Conservation (phyloP, 2,888 invertebrate species). For the Mactromeris polynyma region DNA sequence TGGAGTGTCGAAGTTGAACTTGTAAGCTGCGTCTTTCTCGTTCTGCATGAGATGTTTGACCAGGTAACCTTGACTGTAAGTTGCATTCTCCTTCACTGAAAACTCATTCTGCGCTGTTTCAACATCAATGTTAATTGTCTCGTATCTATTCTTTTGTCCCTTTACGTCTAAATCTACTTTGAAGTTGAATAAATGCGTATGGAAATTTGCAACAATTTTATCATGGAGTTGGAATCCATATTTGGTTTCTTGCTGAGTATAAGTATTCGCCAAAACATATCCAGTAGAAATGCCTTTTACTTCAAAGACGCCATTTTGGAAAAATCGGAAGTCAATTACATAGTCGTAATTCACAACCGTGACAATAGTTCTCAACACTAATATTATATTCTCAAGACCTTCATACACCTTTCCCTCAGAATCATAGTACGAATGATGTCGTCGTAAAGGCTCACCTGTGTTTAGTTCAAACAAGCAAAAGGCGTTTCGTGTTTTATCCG, state of each 20-base stretch:
- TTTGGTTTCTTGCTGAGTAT: slow-evolving; percentile 57
- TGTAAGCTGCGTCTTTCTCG: slow-evolving; percentile 75
- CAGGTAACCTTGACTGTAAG: slow-evolving; percentile 69
- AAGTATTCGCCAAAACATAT: slow-evolving; percentile 72
- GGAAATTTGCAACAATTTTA: slow-evolving; percentile 70
- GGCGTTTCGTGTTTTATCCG: slow-evolving; percentile 53
- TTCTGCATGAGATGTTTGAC: slow-evolving; percentile 63
- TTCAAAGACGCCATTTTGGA: slow-evolving; percentile 79
- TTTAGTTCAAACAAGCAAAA: slow-evolving; percentile 81
- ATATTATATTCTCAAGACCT: slow-evolving; percentile 74
- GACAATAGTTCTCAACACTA: slow-evolving; percentile 75
- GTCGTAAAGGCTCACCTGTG: slow-evolving; percentile 75
- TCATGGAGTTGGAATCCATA: slow-evolving; percentile 74
- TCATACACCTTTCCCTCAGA: slow-evolving; percentile 62
- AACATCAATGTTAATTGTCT: slow-evolving; percentile 72
- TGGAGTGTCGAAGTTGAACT: slow-evolving; percentile 79
- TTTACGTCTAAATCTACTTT: slow-evolving; percentile 78
- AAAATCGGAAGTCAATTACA: slow-evolving; percentile 76
- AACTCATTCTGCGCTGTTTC: slow-evolving; percentile 54
- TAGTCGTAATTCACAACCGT: slow-evolving; percentile 68
- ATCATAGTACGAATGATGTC: slow-evolving; percentile 65
- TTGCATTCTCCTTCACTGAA: slow-evolving; percentile 13
- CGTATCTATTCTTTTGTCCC: slow-evolving; percentile 76
- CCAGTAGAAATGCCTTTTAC: slow-evolving; percentile 77
- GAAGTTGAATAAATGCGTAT: slow-evolving; percentile 79